Evolutionary conservation across 2,888 invertebrate species (phyloP).

Genomic region (Stenotaenia linearis): DNA sequence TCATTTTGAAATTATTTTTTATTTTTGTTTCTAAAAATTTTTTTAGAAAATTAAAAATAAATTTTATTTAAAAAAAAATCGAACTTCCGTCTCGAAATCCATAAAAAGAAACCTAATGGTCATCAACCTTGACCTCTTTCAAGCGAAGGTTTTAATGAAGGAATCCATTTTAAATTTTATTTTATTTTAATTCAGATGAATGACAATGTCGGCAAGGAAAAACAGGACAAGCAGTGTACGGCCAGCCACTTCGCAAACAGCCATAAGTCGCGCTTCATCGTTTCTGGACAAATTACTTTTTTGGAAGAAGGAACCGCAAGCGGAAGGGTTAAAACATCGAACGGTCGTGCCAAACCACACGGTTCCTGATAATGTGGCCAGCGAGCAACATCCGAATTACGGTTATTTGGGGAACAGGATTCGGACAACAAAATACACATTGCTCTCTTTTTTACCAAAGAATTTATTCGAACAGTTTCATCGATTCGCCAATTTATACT

Average conservation of each 20-base stretch:
- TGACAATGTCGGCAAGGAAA: conserved; percentile 29
- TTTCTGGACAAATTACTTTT: conserved; percentile 42
- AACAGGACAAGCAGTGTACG: conserved; percentile 10
- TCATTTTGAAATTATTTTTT: no score
- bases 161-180: not conserved
- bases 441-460: conserved; percentile 88
- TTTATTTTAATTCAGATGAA: conserved; percentile 30
- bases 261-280: conserved; percentile 36
- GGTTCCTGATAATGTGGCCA: conserved; percentile 68
- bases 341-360: conserved; percentile 75
- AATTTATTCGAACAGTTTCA: conserved; percentile 97
- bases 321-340: conserved; percentile 56
- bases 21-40: no score
- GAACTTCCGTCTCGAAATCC: no score
- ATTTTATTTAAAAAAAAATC: no score
- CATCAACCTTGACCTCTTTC: no score
- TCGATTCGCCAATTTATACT: conserved; percentile 94
- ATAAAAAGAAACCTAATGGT: no score
- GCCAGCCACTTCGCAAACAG: not conserved
- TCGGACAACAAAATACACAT: conserved; percentile 89
- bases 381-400: conserved; percentile 77
- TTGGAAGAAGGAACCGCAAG: conserved; percentile 41
- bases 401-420: conserved; percentile 73
- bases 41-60: no score
- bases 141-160: not conserved